These are phyloP conservation scores for Brachionus calyciflorus DNA, from an alignment of 1,140 invertebrate species.

Conservation along the genomic window DNA sequence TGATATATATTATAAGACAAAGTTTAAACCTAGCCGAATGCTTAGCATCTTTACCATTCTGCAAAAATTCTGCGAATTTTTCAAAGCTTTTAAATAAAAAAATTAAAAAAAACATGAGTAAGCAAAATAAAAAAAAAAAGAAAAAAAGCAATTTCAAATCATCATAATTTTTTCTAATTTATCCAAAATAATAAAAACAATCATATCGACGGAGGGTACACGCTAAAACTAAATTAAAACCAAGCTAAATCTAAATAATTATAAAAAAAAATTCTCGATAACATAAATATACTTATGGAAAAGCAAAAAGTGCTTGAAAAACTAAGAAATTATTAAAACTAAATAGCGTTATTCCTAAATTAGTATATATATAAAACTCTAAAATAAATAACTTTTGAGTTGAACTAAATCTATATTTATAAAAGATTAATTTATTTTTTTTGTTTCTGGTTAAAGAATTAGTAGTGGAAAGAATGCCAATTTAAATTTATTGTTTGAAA, in stretches of 20 bases:
- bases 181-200: neutral
- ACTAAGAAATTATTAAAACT: neutral
- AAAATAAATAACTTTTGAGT: neutral
- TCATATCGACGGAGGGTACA: neutral
- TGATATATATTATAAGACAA: too few species aligned
- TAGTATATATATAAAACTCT: neutral
- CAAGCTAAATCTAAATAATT: too few species aligned
- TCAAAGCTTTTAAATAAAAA: neutral
- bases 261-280: too few species aligned
- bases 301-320: too few species aligned
- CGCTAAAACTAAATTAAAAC: neutral
- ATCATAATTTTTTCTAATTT: constrained; percentile 14
- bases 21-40: too few species aligned
- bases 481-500: too few species aligned
- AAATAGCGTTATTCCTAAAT: neutral
- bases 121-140: neutral
- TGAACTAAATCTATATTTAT: neutral
- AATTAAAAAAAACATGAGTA: neutral
- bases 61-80: too few species aligned
- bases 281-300: neutral
- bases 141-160: too few species aligned
- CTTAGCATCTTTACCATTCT: too few species aligned
- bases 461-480: too few species aligned
- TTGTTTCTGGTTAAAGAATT: too few species aligned
- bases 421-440: too few species aligned